Conservation (phyloP, 1,140 invertebrate genomes). For the Ylistrum balloti region DNA sequence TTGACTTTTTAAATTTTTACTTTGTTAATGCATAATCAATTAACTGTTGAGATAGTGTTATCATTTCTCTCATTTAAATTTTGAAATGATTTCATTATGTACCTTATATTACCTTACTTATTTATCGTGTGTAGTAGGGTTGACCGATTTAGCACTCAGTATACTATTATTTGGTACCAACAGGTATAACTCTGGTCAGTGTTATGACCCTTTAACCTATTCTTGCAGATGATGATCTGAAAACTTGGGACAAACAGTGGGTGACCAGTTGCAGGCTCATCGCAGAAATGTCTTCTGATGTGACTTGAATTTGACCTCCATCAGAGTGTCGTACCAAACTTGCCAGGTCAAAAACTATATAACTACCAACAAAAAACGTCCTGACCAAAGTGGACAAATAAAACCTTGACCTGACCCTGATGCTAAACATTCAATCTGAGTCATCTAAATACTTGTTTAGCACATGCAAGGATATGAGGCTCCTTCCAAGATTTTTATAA, state of each 20-base stretch:
- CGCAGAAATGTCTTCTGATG: constrained; percentile 10
- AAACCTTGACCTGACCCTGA: constrained; percentile 16
- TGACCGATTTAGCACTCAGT: not conserved
- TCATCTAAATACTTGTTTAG: not conserved
- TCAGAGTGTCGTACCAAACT: not conserved
- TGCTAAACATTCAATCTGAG: not conserved
- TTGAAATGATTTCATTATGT: not conserved
- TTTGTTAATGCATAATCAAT: too few species aligned
- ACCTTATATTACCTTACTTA: not conserved
- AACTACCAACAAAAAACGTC: not conserved
- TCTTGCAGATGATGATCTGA: constrained; percentile 23
- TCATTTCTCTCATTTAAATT: too few species aligned
- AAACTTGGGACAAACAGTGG: constrained; percentile 6
- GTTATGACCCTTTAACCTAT: constrained; percentile 8
- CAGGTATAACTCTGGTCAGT: not conserved
- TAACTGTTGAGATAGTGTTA: not conserved
- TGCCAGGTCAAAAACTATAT: not conserved
- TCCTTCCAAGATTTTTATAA: not conserved
- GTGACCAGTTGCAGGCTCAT: not conserved
- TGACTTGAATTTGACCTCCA: constrained; percentile 17
- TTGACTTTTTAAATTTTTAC: too few species aligned
- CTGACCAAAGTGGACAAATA: not conserved
- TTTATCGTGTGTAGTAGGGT: not conserved
- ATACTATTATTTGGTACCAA: not conserved
- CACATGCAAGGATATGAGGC: not conserved